Evolutionary conservation across 2,888 invertebrate genomes (phyloP).

Genomic region (Metopia argyrocephala): DNA sequence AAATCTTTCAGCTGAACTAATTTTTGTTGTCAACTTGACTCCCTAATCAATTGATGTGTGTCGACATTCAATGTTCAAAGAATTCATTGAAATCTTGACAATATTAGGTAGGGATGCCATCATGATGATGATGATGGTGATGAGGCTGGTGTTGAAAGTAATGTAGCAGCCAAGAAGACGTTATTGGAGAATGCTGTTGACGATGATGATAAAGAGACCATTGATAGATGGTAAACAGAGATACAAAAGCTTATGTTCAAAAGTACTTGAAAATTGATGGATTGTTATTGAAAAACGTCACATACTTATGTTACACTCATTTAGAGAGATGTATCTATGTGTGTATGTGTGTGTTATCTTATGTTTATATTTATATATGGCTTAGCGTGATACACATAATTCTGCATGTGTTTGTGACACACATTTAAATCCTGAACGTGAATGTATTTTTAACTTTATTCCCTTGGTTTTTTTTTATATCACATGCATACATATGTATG

Average conservation of each 20-base stretch:
- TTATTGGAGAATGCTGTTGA: constrained; percentile 36
- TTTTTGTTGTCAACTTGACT: constrained; percentile 60
- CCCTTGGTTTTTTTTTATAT: not conserved
- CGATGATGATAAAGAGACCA: constrained; percentile 45
- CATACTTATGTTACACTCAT: constrained; percentile 6
- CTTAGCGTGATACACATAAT: no score
- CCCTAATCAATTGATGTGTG: constrained; percentile 62
- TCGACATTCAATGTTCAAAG: constrained; percentile 54
- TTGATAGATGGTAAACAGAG: no score
- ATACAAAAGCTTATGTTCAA: constrained; percentile 51
- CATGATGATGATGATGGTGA: constrained; percentile 3
- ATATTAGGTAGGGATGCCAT: constrained; percentile 12
- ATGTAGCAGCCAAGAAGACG: constrained; percentile 31
- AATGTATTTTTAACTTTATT: not conserved
- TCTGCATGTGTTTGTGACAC: constrained; percentile 22
- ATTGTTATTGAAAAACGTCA: constrained; percentile 43
- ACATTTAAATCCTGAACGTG: constrained; percentile 11
- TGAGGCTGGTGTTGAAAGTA: not conserved
- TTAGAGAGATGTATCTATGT: not conserved
- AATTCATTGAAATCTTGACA: constrained; percentile 38
- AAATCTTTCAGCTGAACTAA: constrained; percentile 53
- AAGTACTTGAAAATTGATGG: constrained; percentile 55
- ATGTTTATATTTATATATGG: no score
- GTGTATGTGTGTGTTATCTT: not conserved
- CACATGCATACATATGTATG: no score